These are phyloP conservation scores for Drosophila dives DNA, from an alignment of 2,888 invertebrate species.

Conservation along the genomic window DNA sequence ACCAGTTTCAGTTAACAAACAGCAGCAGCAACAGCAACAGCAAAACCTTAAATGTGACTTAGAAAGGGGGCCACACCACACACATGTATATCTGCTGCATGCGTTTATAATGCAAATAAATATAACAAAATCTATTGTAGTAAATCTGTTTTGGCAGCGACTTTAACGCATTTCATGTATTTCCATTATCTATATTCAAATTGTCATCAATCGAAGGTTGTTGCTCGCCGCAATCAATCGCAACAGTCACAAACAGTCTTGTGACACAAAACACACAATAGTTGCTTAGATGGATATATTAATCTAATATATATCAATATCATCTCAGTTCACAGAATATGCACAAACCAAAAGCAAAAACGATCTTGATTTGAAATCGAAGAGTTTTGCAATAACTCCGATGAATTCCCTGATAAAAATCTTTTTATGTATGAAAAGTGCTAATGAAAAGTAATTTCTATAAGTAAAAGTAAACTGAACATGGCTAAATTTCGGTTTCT, in stretches of 20 bases:
- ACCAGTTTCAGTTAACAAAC: constrained; percentile 25
- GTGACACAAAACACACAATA: constrained; percentile 18
- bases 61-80: constrained; percentile 49
- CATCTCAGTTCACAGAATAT: not conserved
- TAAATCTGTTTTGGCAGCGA: constrained; percentile 25
- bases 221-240: constrained; percentile 40
- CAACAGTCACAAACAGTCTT: constrained; percentile 32
- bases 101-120: constrained; percentile 62
- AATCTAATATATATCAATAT: not conserved
- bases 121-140: constrained; percentile 47
- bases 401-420: too few species aligned
- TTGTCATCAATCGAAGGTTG: constrained; percentile 49
- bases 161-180: constrained; percentile 66
- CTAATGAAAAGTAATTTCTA: not conserved
- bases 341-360: constrained; percentile 2
- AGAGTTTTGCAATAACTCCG: not conserved
- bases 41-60: constrained; percentile 27
- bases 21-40: not conserved
- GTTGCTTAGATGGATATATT: constrained; percentile 4
- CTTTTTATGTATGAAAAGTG: not conserved
- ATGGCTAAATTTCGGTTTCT: not conserved
- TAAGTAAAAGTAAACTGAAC: not conserved
- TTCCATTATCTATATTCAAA: constrained; percentile 63
- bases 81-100: constrained; percentile 12
- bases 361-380: not conserved